These are phyloP conservation scores for Crossoptilon crossoptilon DNA, from an alignment of 2,797 vertebrate species.

Conservation along the genomic window DNA sequence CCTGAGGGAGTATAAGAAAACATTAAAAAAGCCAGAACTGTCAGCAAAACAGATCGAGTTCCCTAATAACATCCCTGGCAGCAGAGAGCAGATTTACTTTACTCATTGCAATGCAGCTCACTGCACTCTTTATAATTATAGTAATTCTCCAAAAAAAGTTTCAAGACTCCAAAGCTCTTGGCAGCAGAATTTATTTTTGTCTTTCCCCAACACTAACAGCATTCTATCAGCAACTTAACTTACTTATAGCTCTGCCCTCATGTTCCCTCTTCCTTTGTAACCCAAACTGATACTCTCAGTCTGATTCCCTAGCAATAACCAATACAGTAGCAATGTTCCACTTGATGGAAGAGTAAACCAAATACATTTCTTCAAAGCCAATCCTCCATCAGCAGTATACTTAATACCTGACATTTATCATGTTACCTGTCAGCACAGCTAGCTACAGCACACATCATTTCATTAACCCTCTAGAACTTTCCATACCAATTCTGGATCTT, in stretches of 20 bases:
- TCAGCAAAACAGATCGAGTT: background rate
- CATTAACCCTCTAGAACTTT: background rate
- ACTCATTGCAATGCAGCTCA: background rate
- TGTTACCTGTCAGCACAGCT: accelerated
- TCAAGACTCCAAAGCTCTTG: background rate
- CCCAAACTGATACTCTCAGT: background rate
- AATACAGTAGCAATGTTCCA: background rate
- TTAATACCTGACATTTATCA: background rate
- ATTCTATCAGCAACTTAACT: background rate
- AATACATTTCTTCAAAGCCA: background rate
- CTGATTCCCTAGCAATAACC: background rate
- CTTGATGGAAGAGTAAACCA: background rate
- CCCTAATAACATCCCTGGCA: background rate
- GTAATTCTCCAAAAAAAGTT: background rate
- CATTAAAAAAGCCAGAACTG: background rate
- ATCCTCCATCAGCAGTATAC: background rate
- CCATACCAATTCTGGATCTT: conserved; percentile 96
- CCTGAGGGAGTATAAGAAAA: background rate
- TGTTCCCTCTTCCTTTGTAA: background rate
- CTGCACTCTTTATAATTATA: background rate
- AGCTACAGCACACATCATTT: background rate
- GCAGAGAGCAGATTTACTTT: background rate
- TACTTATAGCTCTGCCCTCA: background rate
- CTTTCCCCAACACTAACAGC: background rate
- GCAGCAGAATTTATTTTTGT: background rate